Conservation (phyloP, 37 sponge, comb jelly and placozoan species). For the Amphimedon queenslandica region DNA sequence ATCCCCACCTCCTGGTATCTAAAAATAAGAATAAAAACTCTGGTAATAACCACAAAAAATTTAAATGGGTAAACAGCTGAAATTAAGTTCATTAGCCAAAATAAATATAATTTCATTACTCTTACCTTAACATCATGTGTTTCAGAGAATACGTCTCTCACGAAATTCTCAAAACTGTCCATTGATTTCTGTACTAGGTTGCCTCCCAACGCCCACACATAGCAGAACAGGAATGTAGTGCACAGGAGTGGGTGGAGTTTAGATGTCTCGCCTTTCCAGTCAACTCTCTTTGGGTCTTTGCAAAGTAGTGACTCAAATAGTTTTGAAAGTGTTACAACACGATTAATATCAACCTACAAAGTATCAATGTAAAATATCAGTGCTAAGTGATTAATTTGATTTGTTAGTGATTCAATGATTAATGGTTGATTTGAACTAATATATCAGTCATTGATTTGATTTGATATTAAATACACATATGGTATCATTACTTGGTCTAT, state of each 20-base stretch:
- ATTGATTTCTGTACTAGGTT: slow-evolving; percentile 86
- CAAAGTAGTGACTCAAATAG: slow-evolving; percentile 77
- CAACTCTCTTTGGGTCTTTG: slow-evolving; percentile 36
- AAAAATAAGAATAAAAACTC: background rate
- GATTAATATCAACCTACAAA: slow-evolving; percentile 78
- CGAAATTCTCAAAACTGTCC: slow-evolving; percentile 88
- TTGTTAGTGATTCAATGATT: background rate
- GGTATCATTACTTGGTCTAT: slow-evolving; percentile 78
- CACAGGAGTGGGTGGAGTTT: slow-evolving; percentile 87
- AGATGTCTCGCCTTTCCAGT: slow-evolving; percentile 62
- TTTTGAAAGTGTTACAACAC: slow-evolving; percentile 67
- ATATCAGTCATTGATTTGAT: no score
- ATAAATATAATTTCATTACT: no score
- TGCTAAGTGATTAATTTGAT: no score
- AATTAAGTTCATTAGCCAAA: no score
- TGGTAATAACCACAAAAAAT: no score
- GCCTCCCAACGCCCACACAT: slow-evolving; percentile 91
- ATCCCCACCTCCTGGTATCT: slow-evolving; percentile 91
- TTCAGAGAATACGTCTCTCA: slow-evolving; percentile 84
- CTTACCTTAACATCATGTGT: slow-evolving; percentile 84
- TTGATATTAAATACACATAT: no score
- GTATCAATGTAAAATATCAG: background rate
- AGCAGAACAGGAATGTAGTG: slow-evolving; percentile 87
- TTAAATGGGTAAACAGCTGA: no score
- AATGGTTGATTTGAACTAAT: background rate